These are phyloP conservation scores for Cosmorhoe ocellata DNA, from an alignment of 2,888 invertebrate species.

Conservation along the genomic window DNA sequence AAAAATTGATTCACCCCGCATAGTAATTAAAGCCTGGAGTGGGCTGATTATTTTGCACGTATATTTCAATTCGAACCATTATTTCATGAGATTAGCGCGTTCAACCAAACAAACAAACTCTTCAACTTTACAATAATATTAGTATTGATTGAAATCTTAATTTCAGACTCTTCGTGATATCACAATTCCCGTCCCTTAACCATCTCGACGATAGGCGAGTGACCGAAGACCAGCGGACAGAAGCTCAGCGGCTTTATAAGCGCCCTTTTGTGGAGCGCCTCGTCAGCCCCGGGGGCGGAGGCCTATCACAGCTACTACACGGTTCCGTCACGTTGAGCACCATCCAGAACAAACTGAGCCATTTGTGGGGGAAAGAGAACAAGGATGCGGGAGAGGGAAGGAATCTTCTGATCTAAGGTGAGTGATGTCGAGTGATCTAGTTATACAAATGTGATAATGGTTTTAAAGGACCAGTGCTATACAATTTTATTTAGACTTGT, in stretches of 20 bases:
- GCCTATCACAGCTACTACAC: conserved; percentile 56
- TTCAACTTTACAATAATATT: no score
- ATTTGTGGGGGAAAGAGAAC: conserved; percentile 52
- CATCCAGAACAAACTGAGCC: conserved; percentile 54
- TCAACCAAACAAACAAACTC: no score
- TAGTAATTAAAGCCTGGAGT: no score
- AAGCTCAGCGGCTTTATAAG: conserved; percentile 84
- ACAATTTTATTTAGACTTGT: no score
- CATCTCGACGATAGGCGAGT: conserved; percentile 88
- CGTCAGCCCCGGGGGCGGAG: conserved; percentile 50
- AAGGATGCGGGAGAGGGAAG: conserved; percentile 41
- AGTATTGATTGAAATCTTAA: no score
- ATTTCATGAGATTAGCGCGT: no score
- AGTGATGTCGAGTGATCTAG: not conserved
- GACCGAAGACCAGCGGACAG: conserved; percentile 84
- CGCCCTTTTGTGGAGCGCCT: conserved; percentile 82
- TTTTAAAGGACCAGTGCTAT: no score
- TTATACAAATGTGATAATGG: no score
- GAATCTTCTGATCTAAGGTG: conserved; percentile 51
- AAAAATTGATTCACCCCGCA: no score
- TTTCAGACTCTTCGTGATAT: conserved; percentile 87
- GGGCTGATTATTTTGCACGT: no score
- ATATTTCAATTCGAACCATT: no score
- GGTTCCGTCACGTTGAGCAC: conserved; percentile 58
- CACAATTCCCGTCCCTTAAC: conserved; percentile 85